These are phyloP conservation scores for Melanchra persicariae DNA, from an alignment of 2,888 invertebrate species.

Conservation along the genomic window DNA sequence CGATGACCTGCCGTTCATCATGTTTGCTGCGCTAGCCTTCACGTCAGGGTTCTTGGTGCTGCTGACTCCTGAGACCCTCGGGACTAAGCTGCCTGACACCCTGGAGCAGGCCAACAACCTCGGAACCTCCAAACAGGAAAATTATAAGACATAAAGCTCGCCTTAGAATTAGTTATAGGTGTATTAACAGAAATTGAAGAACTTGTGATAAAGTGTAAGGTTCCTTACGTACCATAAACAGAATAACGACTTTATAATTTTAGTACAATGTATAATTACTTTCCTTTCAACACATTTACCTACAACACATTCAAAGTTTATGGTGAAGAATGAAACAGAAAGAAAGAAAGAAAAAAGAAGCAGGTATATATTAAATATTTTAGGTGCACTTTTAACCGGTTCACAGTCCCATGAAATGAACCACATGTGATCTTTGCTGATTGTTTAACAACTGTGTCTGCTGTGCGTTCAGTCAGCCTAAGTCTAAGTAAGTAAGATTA, in stretches of 20 bases:
- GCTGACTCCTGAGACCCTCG: slow-evolving; percentile 91
- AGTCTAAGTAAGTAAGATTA: too few relatives aligned
- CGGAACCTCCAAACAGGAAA: slow-evolving; percentile 43
- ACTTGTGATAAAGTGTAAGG: background rate
- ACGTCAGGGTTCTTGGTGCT: slow-evolving; percentile 87
- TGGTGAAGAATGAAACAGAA: background rate
- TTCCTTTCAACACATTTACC: background rate
- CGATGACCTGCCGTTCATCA: slow-evolving; percentile 45
- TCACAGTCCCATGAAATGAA: too few relatives aligned
- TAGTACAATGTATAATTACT: too few relatives aligned
- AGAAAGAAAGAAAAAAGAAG: too few relatives aligned
- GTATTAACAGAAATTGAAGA: background rate
- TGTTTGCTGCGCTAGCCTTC: slow-evolving; percentile 85
- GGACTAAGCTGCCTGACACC: slow-evolving; percentile 81
- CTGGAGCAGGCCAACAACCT: slow-evolving; percentile 70
- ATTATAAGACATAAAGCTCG: background rate
- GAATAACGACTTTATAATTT: background rate
- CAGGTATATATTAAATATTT: too few relatives aligned
- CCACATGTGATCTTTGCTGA: too few relatives aligned
- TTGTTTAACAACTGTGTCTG: too few relatives aligned
- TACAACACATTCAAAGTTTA: background rate
- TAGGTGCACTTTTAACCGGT: background rate
- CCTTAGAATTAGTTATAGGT: too few relatives aligned
- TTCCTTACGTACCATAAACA: background rate
- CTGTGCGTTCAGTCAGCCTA: too few relatives aligned